Evolutionary conservation across 2,113 vertebrate genomes (phyloP).

Genomic region (Pterophyllum scalare): DNA sequence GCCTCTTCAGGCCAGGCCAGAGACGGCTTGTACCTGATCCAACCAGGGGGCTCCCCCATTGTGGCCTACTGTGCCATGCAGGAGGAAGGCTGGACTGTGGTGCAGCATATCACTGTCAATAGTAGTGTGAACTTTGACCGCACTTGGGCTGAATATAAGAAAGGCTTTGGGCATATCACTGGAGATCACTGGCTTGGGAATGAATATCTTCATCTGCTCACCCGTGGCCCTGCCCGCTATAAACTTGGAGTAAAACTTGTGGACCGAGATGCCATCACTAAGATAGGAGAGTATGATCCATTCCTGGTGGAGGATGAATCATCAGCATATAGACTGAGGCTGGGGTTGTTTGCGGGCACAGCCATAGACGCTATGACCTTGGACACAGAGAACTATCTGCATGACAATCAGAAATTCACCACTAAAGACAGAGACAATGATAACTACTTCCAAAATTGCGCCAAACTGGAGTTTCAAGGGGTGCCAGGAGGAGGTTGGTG

Average conservation of each 20-base stretch:
- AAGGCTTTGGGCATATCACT: constrained; percentile 83
- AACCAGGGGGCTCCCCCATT: constrained; percentile 79
- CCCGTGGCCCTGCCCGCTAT: constrained; percentile 72
- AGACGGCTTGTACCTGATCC: constrained; percentile 88
- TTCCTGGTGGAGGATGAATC: constrained; percentile 84
- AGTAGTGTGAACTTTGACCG: constrained; percentile 87
- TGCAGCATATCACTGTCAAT: constrained; percentile 91
- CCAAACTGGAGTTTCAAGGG: constrained; percentile 84
- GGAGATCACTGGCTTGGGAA: constrained; percentile 91
- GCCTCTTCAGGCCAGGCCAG: constrained; percentile 78
- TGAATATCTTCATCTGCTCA: constrained; percentile 84
- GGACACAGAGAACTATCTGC: constrained; percentile 90
- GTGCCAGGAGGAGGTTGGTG: constrained; percentile 86
- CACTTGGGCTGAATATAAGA: constrained; percentile 88
- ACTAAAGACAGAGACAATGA: constrained; percentile 88
- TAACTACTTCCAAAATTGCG: constrained; percentile 88
- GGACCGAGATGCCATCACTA: constrained; percentile 78
- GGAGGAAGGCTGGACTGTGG: constrained; percentile 89
- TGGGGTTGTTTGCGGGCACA: constrained; percentile 85
- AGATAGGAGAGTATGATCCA: constrained; percentile 83
- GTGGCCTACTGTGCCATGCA: constrained; percentile 86
- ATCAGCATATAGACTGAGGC: constrained; percentile 84
- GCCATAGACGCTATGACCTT: constrained; percentile 84
- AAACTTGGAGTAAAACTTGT: constrained; percentile 87
- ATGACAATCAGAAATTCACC: constrained; percentile 90